phyloP scores from a whole-genome alignment of 2,113 vertebrate species.

The Dermatemys mawii region DNA sequence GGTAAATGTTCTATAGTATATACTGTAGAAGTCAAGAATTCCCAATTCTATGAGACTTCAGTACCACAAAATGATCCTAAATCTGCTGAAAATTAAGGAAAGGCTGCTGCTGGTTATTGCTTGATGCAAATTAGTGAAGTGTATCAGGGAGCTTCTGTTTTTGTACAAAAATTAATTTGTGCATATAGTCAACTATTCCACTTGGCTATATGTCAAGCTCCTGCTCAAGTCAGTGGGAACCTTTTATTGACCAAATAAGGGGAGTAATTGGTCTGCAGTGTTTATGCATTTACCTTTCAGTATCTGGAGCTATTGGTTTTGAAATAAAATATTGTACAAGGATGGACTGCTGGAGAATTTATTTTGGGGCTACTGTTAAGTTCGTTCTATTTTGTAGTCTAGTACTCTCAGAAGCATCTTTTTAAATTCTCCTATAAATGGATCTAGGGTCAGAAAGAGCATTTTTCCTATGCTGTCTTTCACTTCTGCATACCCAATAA shows the following conservation, averaged over 20 bases:
- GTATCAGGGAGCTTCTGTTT: background rate
- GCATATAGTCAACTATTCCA: background rate
- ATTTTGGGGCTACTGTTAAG: background rate
- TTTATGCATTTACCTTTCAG: background rate
- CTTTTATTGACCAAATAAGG: background rate
- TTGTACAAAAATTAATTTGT: background rate
- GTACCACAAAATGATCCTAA: background rate
- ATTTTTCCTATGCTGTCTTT: background rate
- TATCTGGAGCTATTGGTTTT: background rate
- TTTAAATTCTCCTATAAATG: slow-evolving; percentile 21
- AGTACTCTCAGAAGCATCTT: background rate
- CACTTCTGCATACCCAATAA: background rate
- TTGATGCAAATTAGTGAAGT: background rate
- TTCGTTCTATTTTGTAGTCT: background rate
- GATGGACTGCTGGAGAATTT: background rate
- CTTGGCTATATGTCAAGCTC: background rate
- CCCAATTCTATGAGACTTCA: background rate
- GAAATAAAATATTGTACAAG: background rate
- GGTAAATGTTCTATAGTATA: background rate
- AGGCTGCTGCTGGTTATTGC: background rate
- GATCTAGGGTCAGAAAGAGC: background rate
- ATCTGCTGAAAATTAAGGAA: background rate
- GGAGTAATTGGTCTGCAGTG: background rate
- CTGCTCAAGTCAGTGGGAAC: background rate
- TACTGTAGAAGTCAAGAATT: background rate